phyloP scores from a whole-genome alignment of 2,113 vertebrate species.

The Onychostoma macrolepis region DNA sequence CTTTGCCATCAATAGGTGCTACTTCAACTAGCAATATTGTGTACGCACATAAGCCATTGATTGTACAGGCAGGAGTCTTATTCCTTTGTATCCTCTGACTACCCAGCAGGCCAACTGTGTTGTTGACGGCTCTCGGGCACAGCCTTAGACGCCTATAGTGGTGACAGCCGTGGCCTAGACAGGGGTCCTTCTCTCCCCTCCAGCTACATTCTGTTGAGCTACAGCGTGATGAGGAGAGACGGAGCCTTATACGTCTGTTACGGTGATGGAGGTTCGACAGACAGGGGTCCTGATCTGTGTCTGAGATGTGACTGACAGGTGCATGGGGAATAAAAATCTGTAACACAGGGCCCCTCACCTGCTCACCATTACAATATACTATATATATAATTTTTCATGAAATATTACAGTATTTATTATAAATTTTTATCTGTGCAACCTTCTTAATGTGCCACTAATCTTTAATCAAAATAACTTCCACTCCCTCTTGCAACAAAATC shows the following conservation, averaged over 20 bases:
- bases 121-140: constrained; percentile 31
- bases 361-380: not conserved
- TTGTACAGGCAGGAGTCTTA: constrained; percentile 35
- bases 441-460: no score
- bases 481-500: no score
- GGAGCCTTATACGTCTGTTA: not conserved
- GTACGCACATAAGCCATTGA: constrained; percentile 25
- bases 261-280: constrained; percentile 6
- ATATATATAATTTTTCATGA: no score
- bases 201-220: constrained; percentile 33
- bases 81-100: constrained; percentile 36
- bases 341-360: not conserved
- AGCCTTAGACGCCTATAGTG: constrained; percentile 37
- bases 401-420: not conserved
- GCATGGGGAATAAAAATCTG: not conserved
- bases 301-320: not conserved
- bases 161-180: constrained; percentile 44
- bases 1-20: constrained; percentile 8
- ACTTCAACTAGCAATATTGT: not conserved
- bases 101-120: constrained; percentile 38
- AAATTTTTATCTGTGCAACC: not conserved
- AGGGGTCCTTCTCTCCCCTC: constrained; percentile 39
- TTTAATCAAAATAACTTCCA: no score
- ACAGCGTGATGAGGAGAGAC: constrained; percentile 3
- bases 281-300: constrained; percentile 4